Base-by-base conservation (phyloP, 1,140 invertebrate genomes). In the Delia radicum region DNA sequence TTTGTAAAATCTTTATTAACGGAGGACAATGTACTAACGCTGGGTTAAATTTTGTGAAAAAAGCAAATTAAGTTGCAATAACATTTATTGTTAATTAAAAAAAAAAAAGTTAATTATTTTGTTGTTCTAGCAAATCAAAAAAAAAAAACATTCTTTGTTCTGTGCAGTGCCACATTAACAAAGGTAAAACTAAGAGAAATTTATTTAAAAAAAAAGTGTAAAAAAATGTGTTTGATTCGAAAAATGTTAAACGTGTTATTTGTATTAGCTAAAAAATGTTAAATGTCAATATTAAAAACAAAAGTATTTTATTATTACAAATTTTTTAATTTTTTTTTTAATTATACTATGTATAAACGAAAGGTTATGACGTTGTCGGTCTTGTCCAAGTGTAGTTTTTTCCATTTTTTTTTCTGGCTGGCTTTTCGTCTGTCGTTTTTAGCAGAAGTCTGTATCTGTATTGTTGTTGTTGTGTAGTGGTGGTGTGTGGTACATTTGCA, bases 361-460 rank as follows among this genome's bases (percentile, higher is more conserved):
- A 31, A 33, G 65, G 65, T 33, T 69, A 69, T 69, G 65, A 69
- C 29, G 65, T 69, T 69, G 65, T 21, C n/a, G 18, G 29, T 33
- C n/a, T n/a, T 37, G 65, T 33, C 29, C n/a, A 15, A 10, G 37
- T 31, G 12, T n/a, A 37, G 15, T 21, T 31, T 33, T 69, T 5
- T 26, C 13, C 61, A 24, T 63, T 33, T 69, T 29, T 63, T 26
- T 63, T 24, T 28, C 15, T 28, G 21, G 13, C 26, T 63, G n/a
- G 27, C n/a, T 33, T 31, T 69, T 6, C 18, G 63, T 69, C 29
- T 69, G 65, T 69, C n/a, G n/a, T n/a, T 33, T 31, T 8, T 21
- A 37, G 29, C 31, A 24, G 7, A 21, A 37, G 29, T 69, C 29
- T 21, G 65, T 69, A 37, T 55, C 48, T 21, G 48, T 55, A 55